Base-by-base conservation (phyloP, 2,888 invertebrate genomes). In the Athripsodes cinereus region DNA sequence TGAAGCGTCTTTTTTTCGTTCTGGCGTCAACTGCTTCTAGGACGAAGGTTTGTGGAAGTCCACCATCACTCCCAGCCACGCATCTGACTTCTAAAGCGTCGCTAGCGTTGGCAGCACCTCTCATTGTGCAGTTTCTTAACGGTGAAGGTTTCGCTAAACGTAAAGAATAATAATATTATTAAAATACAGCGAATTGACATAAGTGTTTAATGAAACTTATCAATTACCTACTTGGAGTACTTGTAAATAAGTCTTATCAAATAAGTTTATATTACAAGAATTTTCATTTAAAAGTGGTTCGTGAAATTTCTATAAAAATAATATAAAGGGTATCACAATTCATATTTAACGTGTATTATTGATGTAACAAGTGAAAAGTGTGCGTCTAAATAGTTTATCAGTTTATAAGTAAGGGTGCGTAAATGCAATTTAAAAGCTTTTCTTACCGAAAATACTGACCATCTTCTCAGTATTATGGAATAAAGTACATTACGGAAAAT, bases 61-160 rank as follows among this genome's bases (percentile, higher is more conserved):
- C 94, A 1, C 94, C 93, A 69, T 94, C 92, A 71, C 92, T 92
- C 48, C 93, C 94, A 0, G 90, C 84, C 59, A 90, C 84, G 72
- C 94, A 94, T 67, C 91, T 89, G 59, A 94, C 85, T 68, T 90
- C 88, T 68, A 94, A 74, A 78, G 81, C 78, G 64, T 75, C 70
- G 68, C 78, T 74, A 69, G 77, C 71, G 66, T 75, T 75, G 53
- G 79, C 74, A 51, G 87, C 84, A 48, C 83, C 81, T 68, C 87
- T 85, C 47, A 93, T 80, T 21, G 92, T 92, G 73, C 94, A 94
- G 76, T 94, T 94, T 64, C 87, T 85, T 65, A 92, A 81, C 1
- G 92, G 84, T 60, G 87, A 86, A 21, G 92, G 92, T 66, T 89
- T 89, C 22, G 89, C 90, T 87, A 73, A 47, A 68, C 71, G 64